Base-by-base conservation (phyloP, 64 coral and sea anemone genomes). In the Hydrozoanthus tunicans region DNA sequence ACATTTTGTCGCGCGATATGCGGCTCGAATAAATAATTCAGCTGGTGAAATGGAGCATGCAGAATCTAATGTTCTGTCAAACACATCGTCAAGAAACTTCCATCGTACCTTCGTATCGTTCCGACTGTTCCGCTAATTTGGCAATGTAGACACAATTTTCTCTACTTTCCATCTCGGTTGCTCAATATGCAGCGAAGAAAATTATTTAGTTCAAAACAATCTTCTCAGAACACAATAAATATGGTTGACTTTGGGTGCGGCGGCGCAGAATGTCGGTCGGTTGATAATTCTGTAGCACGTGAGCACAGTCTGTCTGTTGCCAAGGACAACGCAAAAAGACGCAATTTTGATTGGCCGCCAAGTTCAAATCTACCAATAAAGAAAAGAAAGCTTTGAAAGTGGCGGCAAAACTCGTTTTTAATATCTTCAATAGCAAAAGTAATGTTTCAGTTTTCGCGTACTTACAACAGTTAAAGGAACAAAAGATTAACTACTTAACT, bases 301-400 rank as follows among this genome's bases (percentile, higher is more conserved):
- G 80, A 82, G 60, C 59, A 56, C 32, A 79, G 58, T 7, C 10
- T 65, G 43, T 0, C 32, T 43, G 80, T 82, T 51, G 60, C 80
- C 58, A 82, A 52, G 52, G 61, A 61, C 80, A 82, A 82, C 80
- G 26, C 80, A 51, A 82, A 62, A 65, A 43, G 59, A 64, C 80
- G 80, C 65, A 63, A 12, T 82, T 82, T 82, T 62, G 32, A 82
- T 63, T 82, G 80, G 80, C n/a, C 58, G 27, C 80, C 3, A 17
- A 82, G 65, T 82, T 82, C 80, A 82, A 82, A 82, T 82, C 12
- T 27, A 65, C 80, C 80, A 82, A 82, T 82, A 14, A 12, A 65
- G 15, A 43, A 12, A 63, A 65, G 80, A 65, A 63, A 65, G 32
- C 43, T 53, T 64, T 66, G 32, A 82, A 82, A 82, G 53, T 65